Conservation (phyloP, 2,888 invertebrate species). For the Hedya salicella region DNA sequence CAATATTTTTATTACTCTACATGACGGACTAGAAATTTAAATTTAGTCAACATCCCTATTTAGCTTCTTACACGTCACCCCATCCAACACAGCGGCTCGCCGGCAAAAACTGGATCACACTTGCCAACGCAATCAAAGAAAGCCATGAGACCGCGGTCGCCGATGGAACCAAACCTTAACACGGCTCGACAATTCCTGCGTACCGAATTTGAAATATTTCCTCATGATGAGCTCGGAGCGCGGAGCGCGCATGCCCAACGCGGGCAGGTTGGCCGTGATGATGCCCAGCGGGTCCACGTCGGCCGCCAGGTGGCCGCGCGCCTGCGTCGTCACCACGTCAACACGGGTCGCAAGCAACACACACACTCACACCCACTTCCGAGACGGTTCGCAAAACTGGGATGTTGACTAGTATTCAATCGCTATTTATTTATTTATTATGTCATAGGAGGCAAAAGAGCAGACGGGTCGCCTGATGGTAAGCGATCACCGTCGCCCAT, state of each 20-base stretch:
- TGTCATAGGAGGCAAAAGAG: too few relatives aligned
- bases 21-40: too few relatives aligned
- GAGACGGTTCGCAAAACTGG: constrained; percentile 4
- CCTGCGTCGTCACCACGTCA: constrained; percentile 86
- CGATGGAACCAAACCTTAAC: constrained; percentile 6
- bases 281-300: constrained; percentile 97
- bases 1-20: too few relatives aligned
- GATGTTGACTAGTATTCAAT: background rate
- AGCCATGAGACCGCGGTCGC: background rate
- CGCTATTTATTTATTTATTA: too few relatives aligned
- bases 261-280: constrained; percentile 88
- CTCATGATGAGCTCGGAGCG: constrained; percentile 84
- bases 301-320: constrained; percentile 97
- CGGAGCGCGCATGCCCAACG: constrained; percentile 80
- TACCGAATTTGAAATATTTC: constrained; percentile 85
- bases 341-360: constrained; percentile 61
- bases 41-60: too few relatives aligned
- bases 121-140: background rate
- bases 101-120: too few relatives aligned
- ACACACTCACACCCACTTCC: constrained; percentile 50
- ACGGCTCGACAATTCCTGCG: constrained; percentile 54
- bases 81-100: too few relatives aligned
- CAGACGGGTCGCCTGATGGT: too few relatives aligned
- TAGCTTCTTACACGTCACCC: too few relatives aligned
- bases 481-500: too few relatives aligned